phyloP scores from a whole-genome alignment of 2,888 invertebrate genomes.

The Pelosia muscerda region DNA sequence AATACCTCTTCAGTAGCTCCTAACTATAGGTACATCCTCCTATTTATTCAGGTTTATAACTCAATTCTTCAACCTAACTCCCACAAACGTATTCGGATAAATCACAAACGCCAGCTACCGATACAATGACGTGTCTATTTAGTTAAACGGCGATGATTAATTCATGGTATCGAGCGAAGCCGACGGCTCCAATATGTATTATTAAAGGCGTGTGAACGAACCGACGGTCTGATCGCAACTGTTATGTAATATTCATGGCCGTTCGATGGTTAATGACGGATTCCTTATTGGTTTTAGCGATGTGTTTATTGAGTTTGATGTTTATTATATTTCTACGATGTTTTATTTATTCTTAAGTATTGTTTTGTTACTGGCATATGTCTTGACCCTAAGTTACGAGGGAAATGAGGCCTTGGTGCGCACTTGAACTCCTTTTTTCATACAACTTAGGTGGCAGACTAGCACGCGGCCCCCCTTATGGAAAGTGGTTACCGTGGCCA shows the following conservation, averaged over 20 bases:
- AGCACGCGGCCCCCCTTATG: too few relatives aligned
- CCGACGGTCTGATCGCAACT: conserved; percentile 33
- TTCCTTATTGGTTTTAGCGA: conserved; percentile 17
- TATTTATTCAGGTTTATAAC: background rate
- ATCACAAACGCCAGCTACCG: conserved; percentile 35
- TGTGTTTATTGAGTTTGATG: background rate
- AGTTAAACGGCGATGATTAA: conserved; percentile 50
- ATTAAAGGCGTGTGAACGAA: conserved; percentile 48
- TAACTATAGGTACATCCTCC: too few relatives aligned
- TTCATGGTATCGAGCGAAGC: conserved; percentile 40
- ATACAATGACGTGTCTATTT: conserved; percentile 48
- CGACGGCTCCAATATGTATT: conserved; percentile 45
- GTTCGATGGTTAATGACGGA: conserved; percentile 29
- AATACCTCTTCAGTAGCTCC: too few relatives aligned
- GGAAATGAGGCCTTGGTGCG: too few relatives aligned
- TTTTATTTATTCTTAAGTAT: too few relatives aligned
- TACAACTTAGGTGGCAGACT: too few relatives aligned
- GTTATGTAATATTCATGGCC: conserved; percentile 48
- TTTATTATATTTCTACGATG: background rate
- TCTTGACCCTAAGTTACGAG: too few relatives aligned
- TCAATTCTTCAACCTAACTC: background rate
- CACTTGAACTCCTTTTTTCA: too few relatives aligned
- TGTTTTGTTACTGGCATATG: too few relatives aligned
- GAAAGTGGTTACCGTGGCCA: too few relatives aligned
- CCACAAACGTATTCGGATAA: conserved; percentile 21